Base-by-base conservation (phyloP, 2,797 vertebrate genomes). In the Rhinichthys osculus region DNA sequence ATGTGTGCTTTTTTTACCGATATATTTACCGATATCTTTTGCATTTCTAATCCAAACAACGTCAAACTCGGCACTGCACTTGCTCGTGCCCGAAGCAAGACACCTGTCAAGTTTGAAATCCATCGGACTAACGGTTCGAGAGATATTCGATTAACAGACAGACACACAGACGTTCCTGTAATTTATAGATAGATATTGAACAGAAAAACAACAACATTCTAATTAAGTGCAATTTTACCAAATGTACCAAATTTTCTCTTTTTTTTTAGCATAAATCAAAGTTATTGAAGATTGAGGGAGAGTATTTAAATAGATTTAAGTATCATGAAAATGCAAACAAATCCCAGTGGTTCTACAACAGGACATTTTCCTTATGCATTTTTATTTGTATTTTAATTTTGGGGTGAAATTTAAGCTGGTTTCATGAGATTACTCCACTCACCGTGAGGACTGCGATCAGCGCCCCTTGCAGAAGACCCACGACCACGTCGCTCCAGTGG, bases 401-500 rank as follows among this genome's bases (percentile, higher is more conserved):
- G 16, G 5, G 40, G 7, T 23, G 21, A 52, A 62, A 44, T 30
- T 42, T 42, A 10, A 52, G 2, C 3, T 9, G 3, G 16, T 23
- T 64, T 27, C 1, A 30, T 66, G 78, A 79, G 78, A 19, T 38
- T 23, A 14, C 1, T 13, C 16, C 19, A 93, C 97, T 97, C 93
- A 99, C 98, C 0, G 93, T 96, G 85, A 99, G 95, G 74, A 96
- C 40, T 0, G 98, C 98, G 4, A 99, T 95, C 70, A 99, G 94
- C 0, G 96, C 96, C 4, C 98, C 98, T 92, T 99, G 98, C 90
- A 99, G 93, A 74, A 99, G 94, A 33, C 98, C 98, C 4, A 95
- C 95, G 78, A 99, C 85, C 1, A 99, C 98, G 0, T 99, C 98
- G 0, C 97, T 98, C 96, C 96, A 98, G 95, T 99, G 97, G 91